Base-by-base conservation (phyloP, 1,140 invertebrate genomes). In the Hyles euphorbiae region DNA sequence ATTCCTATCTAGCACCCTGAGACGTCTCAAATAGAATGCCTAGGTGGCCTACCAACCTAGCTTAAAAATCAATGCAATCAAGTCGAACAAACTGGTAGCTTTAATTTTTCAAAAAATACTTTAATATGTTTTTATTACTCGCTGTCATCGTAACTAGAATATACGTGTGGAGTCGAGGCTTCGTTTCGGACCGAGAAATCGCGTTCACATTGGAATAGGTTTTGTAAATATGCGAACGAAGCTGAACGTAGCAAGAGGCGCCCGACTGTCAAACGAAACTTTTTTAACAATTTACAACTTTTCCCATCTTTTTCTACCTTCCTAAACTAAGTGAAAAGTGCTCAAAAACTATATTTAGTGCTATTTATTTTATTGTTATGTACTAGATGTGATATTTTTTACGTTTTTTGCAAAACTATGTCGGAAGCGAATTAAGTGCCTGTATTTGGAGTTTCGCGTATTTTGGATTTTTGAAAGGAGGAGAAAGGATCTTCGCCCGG, bases 241-340 rank as follows among this genome's bases (percentile, higher is more conserved):
- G 11, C 53, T 36, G 36, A 54, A 8, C 40, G 53, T 22, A n/a
- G 53, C 53, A 22, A 54, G 7, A 12, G 40, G 53, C 53, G 52
- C 34, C 52, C 5, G 22, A 44, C 36, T 57, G 56, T 57, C 56
- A 57, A 49, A 50, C 36, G 9, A 33, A 50, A 49, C 22, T 57
- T 57, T n/a, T 57, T 50, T 50, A 57, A 57, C 56, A 44, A 45
- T 32, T 32, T 8, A 22, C 8, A 54, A 54, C 49, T 50, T 33
- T 40, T 40, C 8, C 36, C 36, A 8, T 40, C 36, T 40, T 40
- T 40, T 8, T 8, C 8, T 40, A 40, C 36, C 36, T 40, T 40
- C 36, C 1, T 5, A 40, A 34, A 52, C 9, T 43, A n/a, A 43
- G n/a, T 53, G 6, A 53, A 53, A 36, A 50, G 10, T 57, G 56